A percentile compares a stretch with the other conserved stretches of the same genome.
Conservation (phyloP, 2,113 vertebrate genomes). For the Aldabrachelys gigantea region DNA sequence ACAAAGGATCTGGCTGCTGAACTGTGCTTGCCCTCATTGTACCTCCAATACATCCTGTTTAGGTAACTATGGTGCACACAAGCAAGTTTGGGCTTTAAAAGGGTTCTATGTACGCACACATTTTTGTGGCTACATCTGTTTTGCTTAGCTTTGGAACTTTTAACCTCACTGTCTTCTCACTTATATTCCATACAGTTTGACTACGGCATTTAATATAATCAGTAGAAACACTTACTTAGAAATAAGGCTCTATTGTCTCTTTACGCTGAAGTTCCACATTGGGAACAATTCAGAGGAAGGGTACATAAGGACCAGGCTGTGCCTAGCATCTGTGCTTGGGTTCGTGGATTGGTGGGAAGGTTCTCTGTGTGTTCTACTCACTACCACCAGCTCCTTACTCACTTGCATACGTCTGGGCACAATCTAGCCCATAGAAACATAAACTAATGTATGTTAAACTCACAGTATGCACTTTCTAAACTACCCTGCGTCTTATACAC, state of each 20-base stretch:
- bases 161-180: background rate
- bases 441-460: slow-evolving; percentile 10
- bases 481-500: background rate
- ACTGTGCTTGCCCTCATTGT: background rate
- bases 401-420: background rate
- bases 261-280: background rate
- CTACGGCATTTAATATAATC: slow-evolving; percentile 40
- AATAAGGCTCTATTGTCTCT: background rate
- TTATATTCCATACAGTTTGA: slow-evolving; percentile 24
- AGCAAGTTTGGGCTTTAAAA: background rate
- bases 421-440: background rate
- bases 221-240: slow-evolving; percentile 56
- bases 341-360: background rate
- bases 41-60: background rate
- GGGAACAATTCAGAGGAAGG: background rate
- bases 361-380: background rate
- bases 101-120: background rate
- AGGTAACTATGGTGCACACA: background rate
- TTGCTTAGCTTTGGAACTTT: background rate
- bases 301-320: background rate
- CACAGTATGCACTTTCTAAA: slow-evolving; percentile 44
- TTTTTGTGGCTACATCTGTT: background rate
- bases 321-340: background rate
- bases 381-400: background rate
- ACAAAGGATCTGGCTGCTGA: background rate